These are phyloP conservation scores for Hydrophis major DNA, from an alignment of 2,797 vertebrate genomes.

Conservation along the genomic window DNA sequence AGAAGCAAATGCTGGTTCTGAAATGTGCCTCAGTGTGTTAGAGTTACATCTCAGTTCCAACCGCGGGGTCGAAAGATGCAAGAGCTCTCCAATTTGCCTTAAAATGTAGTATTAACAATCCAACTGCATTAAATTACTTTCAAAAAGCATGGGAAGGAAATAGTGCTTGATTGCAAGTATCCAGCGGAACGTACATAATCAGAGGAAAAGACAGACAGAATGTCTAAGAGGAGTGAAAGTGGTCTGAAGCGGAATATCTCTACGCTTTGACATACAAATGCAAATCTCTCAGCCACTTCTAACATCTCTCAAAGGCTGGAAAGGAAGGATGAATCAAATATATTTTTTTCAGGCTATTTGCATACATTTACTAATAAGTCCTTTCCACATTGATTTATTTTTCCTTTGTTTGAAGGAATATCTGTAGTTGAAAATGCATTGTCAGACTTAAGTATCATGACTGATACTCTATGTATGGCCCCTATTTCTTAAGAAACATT, in stretches of 20 bases:
- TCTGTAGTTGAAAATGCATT: neutral
- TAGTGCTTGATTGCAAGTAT: constrained; percentile 49
- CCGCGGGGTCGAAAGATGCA: constrained; percentile 40
- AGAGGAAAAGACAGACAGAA: neutral
- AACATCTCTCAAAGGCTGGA: neutral
- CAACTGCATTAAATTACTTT: constrained; percentile 59
- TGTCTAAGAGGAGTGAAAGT: neutral
- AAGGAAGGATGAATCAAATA: neutral
- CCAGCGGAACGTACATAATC: constrained; percentile 11
- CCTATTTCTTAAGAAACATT: neutral
- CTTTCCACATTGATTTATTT: neutral
- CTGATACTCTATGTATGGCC: neutral
- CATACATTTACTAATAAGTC: neutral
- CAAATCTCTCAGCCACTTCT: neutral
- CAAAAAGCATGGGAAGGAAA: constrained; percentile 50
- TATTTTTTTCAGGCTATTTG: neutral
- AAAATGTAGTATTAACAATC: constrained; percentile 16
- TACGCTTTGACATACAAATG: neutral
- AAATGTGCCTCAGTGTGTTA: constrained; percentile 19
- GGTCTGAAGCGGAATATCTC: neutral
- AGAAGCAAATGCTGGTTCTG: constrained; percentile 18
- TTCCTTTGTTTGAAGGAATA: neutral
- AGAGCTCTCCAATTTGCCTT: constrained; percentile 39
- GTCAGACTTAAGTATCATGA: neutral
- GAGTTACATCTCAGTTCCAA: constrained; percentile 11